A percentile compares a stretch with the other conserved stretches of the same genome.
Conservation (phyloP, 2,888 invertebrate species). For the Melieria picta region DNA sequence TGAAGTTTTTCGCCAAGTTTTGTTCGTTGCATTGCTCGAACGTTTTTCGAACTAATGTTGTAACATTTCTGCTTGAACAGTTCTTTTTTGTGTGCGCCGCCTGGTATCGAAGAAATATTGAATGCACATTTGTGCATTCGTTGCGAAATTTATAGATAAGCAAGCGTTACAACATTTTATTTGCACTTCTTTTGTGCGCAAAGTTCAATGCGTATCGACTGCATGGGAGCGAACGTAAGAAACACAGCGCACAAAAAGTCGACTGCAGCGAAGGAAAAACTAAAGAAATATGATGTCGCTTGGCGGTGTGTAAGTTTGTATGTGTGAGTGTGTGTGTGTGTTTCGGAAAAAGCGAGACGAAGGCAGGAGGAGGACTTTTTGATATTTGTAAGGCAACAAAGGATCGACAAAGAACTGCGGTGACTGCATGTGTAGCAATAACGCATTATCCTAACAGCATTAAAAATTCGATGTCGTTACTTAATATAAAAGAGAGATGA, state of each 20-base stretch:
- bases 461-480: not conserved
- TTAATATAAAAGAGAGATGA: too few relatives aligned
- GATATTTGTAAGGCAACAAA: too few relatives aligned
- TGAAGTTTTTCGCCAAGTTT: too few relatives aligned
- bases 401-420: too few relatives aligned
- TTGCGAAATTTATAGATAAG: constrained; percentile 34
- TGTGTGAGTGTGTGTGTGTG: not conserved
- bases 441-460: not conserved
- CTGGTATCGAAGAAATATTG: constrained; percentile 17
- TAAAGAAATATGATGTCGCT: constrained; percentile 7
- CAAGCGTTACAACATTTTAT: constrained; percentile 24
- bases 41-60: too few relatives aligned
- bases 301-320: constrained; percentile 1
- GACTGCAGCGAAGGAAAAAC: not conserved
- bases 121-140: constrained; percentile 38
- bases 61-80: constrained; percentile 26
- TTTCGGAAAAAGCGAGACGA: not conserved
- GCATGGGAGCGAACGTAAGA: not conserved
- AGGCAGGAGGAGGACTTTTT: too few relatives aligned
- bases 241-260: not conserved
- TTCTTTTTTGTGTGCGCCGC: constrained; percentile 24
- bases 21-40: too few relatives aligned
- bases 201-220: constrained; percentile 3
- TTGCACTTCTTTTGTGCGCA: constrained; percentile 15
- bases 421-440: not conserved